phyloP scores from a whole-genome alignment of 1,140 invertebrate species.

The Drosophila jambulina region DNA sequence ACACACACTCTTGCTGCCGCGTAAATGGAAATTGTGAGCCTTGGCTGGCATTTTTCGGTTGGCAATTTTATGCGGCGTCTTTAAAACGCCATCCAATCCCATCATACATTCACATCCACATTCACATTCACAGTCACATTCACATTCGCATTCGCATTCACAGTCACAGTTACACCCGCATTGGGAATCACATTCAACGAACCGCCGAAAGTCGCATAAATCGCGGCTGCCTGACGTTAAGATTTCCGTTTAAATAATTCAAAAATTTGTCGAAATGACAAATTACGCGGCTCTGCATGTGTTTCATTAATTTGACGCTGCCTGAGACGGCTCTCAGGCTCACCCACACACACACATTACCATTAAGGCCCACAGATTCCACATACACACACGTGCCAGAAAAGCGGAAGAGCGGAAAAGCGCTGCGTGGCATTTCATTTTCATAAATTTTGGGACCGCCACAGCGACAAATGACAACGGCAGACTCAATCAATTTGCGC shows the following conservation, averaged over 20 bases:
- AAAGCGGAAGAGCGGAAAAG: conserved; percentile 63
- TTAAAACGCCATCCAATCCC: conserved; percentile 56
- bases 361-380: conserved; percentile 31
- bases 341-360: conserved; percentile 9
- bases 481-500: conserved; percentile 79
- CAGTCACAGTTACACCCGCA: conserved; percentile 34
- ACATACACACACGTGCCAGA: conserved; percentile 61
- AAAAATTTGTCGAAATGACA: conserved; percentile 80
- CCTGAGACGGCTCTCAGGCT: conserved; percentile 24
- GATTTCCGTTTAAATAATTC: conserved; percentile 80
- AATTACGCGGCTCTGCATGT: conserved; percentile 75
- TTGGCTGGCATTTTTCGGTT: conserved; percentile 52
- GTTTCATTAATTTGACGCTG: conserved; percentile 74
- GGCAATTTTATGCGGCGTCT: conserved; percentile 54
- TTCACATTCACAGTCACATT: conserved; percentile 15
- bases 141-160: conserved; percentile 29
- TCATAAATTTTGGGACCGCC: conserved; percentile 72
- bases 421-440: conserved; percentile 74
- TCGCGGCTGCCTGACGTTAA: conserved; percentile 63
- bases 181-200: conserved; percentile 30
- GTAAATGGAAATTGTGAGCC: conserved; percentile 53
- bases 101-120: conserved; percentile 34
- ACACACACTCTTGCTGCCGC: conserved; percentile 2
- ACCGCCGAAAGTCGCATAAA: conserved; percentile 47
- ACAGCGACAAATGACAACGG: conserved; percentile 76